Conservation (phyloP, 2,113 vertebrate genomes). For the Vulpes ferrilata region DNA sequence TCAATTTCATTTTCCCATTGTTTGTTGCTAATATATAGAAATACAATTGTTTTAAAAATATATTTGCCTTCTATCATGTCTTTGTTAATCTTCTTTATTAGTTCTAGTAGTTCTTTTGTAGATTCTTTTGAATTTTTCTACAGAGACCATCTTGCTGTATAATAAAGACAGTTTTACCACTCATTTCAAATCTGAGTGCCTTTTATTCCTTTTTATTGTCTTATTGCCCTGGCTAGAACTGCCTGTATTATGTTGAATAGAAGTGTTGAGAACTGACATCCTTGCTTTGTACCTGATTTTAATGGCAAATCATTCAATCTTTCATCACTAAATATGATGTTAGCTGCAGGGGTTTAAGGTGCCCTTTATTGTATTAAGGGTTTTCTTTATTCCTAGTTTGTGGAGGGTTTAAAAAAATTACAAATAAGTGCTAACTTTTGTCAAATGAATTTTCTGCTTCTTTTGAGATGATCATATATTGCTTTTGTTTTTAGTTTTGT, state of each 20-base stretch:
- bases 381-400: constrained; percentile 28
- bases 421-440: neutral
- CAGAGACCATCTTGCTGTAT: neutral
- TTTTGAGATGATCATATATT: neutral
- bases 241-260: neutral
- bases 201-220: neutral
- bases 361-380: neutral
- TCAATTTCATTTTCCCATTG: neutral
- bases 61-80: neutral
- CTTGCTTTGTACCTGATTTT: neutral
- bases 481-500: neutral
- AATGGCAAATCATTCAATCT: neutral
- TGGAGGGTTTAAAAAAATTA: constrained; percentile 26
- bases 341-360: neutral
- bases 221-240: neutral
- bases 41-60: neutral
- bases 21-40: neutral
- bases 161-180: neutral
- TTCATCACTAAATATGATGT: constrained; percentile 3
- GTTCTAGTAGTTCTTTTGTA: neutral
- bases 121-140: neutral
- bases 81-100: constrained; percentile 8
- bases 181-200: neutral
- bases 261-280: neutral
- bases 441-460: neutral